A percentile compares a stretch with the other conserved stretches of the same genome.
Conservation (phyloP, 2,113 vertebrate species). For the Nerophis ophidion region DNA sequence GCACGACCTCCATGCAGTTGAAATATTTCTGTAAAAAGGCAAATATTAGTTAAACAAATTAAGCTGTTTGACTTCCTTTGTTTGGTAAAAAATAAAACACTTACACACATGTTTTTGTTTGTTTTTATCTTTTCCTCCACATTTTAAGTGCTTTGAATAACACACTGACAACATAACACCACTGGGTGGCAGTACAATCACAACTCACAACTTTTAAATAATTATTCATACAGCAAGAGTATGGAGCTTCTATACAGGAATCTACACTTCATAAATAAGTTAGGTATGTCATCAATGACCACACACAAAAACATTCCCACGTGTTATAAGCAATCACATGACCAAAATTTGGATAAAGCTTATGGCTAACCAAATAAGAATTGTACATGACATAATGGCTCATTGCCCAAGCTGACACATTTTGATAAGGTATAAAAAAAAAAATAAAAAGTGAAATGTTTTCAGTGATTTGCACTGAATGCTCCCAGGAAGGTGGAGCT, state of each 20-base stretch:
- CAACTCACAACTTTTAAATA: conserved; percentile 70
- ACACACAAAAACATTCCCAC: conserved; percentile 77
- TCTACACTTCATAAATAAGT: conserved; percentile 84
- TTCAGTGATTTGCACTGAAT: conserved; percentile 55
- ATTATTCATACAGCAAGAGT: conserved; percentile 73
- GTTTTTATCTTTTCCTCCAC: conserved; percentile 21
- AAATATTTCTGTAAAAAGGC: conserved; percentile 3
- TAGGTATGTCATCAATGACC: conserved; percentile 86
- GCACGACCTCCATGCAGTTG: not conserved
- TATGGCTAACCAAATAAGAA: conserved; percentile 24
- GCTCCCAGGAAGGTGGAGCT: conserved; percentile 53
- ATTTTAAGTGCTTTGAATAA: conserved; percentile 63
- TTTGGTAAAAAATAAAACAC: conserved; percentile 73
- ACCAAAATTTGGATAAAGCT: conserved; percentile 19
- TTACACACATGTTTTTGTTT: conserved; percentile 52
- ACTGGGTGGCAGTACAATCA: conserved; percentile 81
- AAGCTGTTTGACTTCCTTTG: conserved; percentile 53
- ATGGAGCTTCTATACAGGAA: conserved; percentile 79
- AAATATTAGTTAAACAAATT: conserved; percentile 16
- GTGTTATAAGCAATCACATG: conserved; percentile 33
- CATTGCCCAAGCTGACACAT: conserved; percentile 27
- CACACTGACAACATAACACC: conserved; percentile 75
- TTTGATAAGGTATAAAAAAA: conserved; percentile 28
- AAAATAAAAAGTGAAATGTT: conserved; percentile 32
- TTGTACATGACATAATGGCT: conserved; percentile 28